Conservation (phyloP, 1,140 invertebrate species). For the Rhagoletis zephyria region DNA sequence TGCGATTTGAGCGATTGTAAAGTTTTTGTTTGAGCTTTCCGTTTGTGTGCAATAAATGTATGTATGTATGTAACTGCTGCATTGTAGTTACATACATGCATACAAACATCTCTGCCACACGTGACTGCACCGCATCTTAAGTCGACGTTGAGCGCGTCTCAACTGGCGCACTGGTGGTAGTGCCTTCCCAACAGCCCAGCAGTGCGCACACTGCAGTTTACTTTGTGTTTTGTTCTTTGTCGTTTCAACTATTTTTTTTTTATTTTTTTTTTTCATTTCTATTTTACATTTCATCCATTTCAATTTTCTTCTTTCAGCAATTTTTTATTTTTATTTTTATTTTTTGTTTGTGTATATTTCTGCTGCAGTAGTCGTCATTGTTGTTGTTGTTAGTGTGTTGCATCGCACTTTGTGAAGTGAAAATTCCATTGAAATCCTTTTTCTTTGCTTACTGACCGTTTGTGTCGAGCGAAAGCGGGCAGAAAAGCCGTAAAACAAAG, state of each 20-base stretch:
- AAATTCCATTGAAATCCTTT: conserved; percentile 52
- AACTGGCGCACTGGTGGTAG: neutral
- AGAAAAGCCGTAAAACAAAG: neutral
- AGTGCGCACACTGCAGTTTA: neutral
- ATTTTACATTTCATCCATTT: conserved; percentile 46
- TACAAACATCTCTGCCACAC: neutral
- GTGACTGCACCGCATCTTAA: conserved; percentile 12
- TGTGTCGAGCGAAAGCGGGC: neutral
- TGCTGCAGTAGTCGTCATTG: neutral
- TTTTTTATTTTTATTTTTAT: neutral
- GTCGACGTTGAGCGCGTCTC: neutral
- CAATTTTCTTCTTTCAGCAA: neutral
- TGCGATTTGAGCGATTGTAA: conserved; percentile 28
- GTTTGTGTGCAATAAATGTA: too few species aligned
- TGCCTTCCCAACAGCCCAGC: neutral
- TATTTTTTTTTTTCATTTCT: conserved; percentile 39
- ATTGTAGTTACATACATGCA: neutral
- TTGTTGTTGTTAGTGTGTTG: conserved; percentile 54
- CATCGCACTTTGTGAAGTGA: conserved; percentile 49
- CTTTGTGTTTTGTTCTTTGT: conserved; percentile 50
- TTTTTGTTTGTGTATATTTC: conserved; percentile 40
- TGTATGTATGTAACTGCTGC: too few species aligned
- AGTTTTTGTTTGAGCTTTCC: conserved; percentile 14
- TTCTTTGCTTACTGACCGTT: conserved; percentile 35
- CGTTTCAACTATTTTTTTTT: neutral